Evolutionary conservation across 2,113 vertebrate species (phyloP).

Genomic region (Rhinopithecus roxellana): DNA sequence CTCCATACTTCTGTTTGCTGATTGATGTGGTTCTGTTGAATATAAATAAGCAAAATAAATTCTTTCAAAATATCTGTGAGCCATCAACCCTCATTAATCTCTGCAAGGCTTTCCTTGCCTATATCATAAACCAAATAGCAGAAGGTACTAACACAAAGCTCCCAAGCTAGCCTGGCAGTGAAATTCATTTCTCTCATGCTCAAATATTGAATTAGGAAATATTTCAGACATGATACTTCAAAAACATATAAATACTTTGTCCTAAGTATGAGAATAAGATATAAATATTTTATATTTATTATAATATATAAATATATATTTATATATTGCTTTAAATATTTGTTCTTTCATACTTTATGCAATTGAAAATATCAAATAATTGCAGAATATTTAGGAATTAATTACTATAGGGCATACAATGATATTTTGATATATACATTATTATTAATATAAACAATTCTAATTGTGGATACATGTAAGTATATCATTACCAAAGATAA

Average conservation of each 20-base stretch:
- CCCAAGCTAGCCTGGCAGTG: background rate
- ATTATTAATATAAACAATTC: background rate
- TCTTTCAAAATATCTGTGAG: constrained; percentile 55
- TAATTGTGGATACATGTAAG: background rate
- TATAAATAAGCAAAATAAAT: constrained; percentile 63
- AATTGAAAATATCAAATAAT: constrained; percentile 30
- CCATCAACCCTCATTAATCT: constrained; percentile 32
- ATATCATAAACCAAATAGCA: constrained; percentile 36
- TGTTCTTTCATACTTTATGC: background rate
- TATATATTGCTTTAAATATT: background rate
- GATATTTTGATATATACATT: background rate
- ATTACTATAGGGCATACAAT: background rate
- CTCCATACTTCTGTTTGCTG: background rate
- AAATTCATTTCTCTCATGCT: background rate
- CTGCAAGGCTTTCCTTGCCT: background rate
- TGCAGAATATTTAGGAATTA: background rate
- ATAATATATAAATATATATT: too few species aligned
- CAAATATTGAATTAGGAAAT: background rate
- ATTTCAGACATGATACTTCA: background rate
- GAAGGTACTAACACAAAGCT: constrained; percentile 29
- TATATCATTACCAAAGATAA: background rate
- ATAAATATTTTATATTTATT: background rate
- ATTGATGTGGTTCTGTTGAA: constrained; percentile 29
- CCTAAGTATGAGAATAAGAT: background rate
- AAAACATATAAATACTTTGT: background rate